Percentiles rank a stretch among this genome's conserved stretches.
Conservation (phyloP, 2,113 vertebrate genomes). For the Grammatotria lemairii region DNA sequence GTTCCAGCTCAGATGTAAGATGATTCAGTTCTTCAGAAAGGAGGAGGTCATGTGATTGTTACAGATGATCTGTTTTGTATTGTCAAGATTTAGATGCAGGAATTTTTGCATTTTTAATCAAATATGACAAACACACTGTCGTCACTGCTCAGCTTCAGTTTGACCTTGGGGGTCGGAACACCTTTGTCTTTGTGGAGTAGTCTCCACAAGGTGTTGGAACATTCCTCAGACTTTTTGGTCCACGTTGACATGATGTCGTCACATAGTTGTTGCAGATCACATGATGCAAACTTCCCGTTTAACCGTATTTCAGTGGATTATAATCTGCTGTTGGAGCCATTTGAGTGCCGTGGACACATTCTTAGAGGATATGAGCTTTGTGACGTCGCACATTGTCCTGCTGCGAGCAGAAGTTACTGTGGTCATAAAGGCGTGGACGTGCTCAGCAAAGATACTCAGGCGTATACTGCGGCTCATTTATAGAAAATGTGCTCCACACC, state of each 20-base stretch:
- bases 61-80: not conserved
- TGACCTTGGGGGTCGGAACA: not conserved
- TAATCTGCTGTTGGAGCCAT: not conserved
- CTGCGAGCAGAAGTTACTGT: not conserved
- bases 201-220: not conserved
- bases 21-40: not conserved
- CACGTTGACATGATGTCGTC: not conserved
- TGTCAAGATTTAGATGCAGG: not conserved
- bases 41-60: no score
- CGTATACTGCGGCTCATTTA: not conserved
- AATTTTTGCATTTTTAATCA: not conserved
- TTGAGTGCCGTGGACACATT: not conserved
- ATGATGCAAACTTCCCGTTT: not conserved
- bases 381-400: accelerated
- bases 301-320: not conserved
- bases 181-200: not conserved
- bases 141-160: not conserved
- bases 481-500: not conserved
- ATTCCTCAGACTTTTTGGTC: not conserved
- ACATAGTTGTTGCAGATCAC: not conserved
- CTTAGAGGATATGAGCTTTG: not conserved
- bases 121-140: not conserved
- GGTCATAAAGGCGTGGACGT: not conserved
- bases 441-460: not conserved
- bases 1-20: slow-evolving; percentile 86